Percentiles rank a stretch among this genome's conserved stretches.
phyloP scores from a whole-genome alignment of 2,113 vertebrate genomes.

The Chloropsis cyanopogon region DNA sequence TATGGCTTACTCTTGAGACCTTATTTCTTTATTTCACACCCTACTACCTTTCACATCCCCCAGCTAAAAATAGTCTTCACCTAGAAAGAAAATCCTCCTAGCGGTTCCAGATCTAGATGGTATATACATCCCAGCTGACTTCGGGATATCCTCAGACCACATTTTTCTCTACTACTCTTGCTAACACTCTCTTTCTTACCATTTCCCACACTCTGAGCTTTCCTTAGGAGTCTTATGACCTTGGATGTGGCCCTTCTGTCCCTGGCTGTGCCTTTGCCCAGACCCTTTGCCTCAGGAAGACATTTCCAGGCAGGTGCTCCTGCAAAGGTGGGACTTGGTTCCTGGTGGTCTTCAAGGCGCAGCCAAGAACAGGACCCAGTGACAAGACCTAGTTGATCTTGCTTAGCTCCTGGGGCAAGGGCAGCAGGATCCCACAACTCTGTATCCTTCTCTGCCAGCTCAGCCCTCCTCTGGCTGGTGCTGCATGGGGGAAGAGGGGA shows the following conservation, averaged over 20 bases:
- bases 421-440: background rate
- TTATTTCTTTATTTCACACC: background rate
- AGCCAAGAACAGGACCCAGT: background rate
- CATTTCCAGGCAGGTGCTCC: background rate
- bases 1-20: background rate
- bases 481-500: background rate
- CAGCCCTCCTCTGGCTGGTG: background rate
- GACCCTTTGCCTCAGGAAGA: background rate
- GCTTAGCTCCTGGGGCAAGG: background rate
- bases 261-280: background rate
- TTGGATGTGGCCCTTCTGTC: background rate
- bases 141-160: background rate
- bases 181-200: background rate
- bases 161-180: background rate
- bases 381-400: background rate
- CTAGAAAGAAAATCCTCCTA: background rate
- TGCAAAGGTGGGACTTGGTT: background rate
- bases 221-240: background rate
- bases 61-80: background rate
- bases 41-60: background rate
- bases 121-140: background rate
- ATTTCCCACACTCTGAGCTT: background rate
- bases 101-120: background rate
- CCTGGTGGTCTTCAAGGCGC: background rate
- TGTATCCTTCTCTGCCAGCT: background rate